Evolutionary conservation across 2,113 vertebrate species (phyloP).

Genomic region (Cettia cetti): DNA sequence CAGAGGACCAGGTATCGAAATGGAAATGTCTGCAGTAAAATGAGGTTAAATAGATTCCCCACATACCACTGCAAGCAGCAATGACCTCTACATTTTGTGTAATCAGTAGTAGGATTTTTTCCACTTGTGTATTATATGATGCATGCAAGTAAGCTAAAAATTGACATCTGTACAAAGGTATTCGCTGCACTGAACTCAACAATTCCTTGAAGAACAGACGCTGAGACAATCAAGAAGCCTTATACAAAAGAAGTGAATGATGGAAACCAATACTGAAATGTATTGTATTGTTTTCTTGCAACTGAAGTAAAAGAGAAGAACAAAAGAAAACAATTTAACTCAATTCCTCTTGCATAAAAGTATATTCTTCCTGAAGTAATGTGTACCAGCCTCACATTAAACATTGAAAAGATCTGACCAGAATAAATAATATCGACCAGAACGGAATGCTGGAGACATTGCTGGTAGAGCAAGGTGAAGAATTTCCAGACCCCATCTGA

Average conservation of each 20-base stretch:
- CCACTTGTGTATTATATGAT: neutral
- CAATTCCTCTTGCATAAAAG: neutral
- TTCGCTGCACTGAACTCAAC: neutral
- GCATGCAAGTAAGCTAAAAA: neutral
- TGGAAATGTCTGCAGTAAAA: neutral
- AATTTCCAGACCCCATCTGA: neutral
- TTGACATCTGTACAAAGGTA: neutral
- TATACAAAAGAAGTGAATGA: neutral
- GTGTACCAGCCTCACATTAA: neutral
- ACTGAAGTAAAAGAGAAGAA: neutral
- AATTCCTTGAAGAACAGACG: neutral
- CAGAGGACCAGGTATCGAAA: neutral
- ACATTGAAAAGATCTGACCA: neutral
- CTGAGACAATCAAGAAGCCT: neutral
- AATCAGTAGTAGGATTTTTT: neutral
- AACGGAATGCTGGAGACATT: neutral
- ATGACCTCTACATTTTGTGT: neutral
- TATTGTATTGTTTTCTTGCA: neutral
- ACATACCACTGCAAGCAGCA: neutral
- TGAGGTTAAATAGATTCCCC: neutral
- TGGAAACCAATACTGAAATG: neutral
- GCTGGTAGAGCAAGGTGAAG: neutral
- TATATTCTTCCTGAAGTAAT: neutral
- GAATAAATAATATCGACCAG: neutral
- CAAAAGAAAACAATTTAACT: neutral